phyloP scores from a whole-genome alignment of 1,140 invertebrate species.

The Drosophila parvula region DNA sequence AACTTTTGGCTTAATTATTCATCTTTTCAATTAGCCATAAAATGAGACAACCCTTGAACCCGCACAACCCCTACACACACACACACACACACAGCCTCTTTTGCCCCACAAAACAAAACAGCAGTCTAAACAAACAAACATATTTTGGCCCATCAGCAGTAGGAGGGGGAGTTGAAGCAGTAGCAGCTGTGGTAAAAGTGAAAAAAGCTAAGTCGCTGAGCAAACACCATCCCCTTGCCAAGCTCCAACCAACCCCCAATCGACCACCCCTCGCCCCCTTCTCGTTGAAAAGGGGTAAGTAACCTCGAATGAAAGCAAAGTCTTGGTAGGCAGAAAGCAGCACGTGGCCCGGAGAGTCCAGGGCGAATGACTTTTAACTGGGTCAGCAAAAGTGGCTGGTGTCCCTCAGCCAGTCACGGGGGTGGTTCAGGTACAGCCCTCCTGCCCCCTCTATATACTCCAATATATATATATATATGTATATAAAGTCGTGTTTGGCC shows the following conservation, averaged over 20 bases:
- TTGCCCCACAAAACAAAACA: constrained; percentile 18
- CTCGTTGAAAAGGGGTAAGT: constrained; percentile 62
- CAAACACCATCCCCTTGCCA: constrained; percentile 22
- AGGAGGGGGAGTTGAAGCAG: background rate
- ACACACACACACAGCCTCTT: background rate
- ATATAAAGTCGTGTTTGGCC: constrained; percentile 19
- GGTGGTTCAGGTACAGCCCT: constrained; percentile 35
- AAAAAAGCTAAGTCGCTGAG: constrained; percentile 46
- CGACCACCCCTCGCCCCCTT: background rate
- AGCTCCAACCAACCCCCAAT: background rate
- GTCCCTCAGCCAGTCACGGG: constrained; percentile 12
- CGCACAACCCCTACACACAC: background rate
- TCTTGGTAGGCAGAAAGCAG: constrained; percentile 31
- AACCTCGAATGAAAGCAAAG: constrained; percentile 82
- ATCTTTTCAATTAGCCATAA: constrained; percentile 22
- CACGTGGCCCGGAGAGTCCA: constrained; percentile 39
- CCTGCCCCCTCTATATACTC: constrained; percentile 10
- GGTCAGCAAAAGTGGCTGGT: constrained; percentile 76
- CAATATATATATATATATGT: background rate
- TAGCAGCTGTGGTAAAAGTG: constrained; percentile 32
- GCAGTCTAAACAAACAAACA: constrained; percentile 55
- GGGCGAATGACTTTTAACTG: constrained; percentile 78
- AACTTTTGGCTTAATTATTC: no score
- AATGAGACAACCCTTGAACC: constrained; percentile 32
- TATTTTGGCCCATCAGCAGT: constrained; percentile 44